phyloP scores from a whole-genome alignment of 2,888 invertebrate genomes.

The Nebria brevicollis region DNA sequence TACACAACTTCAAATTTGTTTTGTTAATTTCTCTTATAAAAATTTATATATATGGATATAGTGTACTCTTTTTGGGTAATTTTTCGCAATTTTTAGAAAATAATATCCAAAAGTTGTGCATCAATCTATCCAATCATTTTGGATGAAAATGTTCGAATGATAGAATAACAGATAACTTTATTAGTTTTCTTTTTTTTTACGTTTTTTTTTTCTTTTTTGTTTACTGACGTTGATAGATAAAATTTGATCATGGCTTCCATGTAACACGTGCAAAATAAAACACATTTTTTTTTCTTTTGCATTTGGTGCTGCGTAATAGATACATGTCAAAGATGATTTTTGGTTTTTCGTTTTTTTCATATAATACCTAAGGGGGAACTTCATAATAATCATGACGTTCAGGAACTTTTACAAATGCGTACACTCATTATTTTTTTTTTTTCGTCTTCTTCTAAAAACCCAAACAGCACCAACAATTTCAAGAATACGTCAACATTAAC shows the following conservation, averaged over 20 bases:
- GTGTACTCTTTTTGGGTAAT: background rate
- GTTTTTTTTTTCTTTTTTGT: background rate
- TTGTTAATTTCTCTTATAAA: background rate
- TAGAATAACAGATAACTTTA: background rate
- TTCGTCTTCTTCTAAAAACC: too few relatives aligned
- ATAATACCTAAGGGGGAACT: background rate
- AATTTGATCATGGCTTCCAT: background rate
- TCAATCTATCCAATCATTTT: background rate
- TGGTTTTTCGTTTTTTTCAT: background rate
- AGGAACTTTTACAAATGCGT: too few relatives aligned
- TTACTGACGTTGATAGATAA: constrained; percentile 1
- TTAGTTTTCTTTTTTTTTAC: background rate
- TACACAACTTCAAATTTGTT: background rate
- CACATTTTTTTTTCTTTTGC: background rate
- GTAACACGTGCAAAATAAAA: background rate
- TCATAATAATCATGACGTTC: background rate
- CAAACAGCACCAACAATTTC: too few relatives aligned
- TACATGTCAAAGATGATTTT: background rate
- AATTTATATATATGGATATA: background rate
- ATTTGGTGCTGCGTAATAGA: background rate
- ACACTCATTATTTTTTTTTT: too few relatives aligned
- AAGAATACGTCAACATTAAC: too few relatives aligned
- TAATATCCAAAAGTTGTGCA: background rate
- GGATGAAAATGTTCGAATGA: background rate
- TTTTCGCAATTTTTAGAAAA: constrained; percentile 1